Percentiles rank a stretch among this genome's conserved stretches.
These are phyloP conservation scores for Phycodurus eques DNA, from an alignment of 2,113 vertebrate genomes.

Conservation along the genomic window DNA sequence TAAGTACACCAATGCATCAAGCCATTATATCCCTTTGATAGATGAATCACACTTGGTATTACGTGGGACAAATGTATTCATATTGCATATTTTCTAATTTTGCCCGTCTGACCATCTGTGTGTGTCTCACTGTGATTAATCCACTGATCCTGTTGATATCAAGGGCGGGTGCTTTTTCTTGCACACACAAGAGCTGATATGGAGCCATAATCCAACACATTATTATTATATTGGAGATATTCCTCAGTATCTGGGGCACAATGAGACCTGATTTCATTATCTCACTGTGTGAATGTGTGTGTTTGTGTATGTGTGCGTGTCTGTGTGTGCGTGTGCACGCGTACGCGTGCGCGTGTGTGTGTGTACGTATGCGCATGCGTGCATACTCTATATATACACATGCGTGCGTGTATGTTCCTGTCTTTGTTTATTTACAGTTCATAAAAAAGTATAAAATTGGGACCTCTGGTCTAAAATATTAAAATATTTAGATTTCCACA, in stretches of 20 bases:
- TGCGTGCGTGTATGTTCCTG: slow-evolving; percentile 3
- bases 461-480: neutral
- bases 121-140: slow-evolving; percentile 89
- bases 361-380: neutral
- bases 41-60: slow-evolving; percentile 86
- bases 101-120: slow-evolving; percentile 90
- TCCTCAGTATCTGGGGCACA: slow-evolving; percentile 72
- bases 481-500: neutral
- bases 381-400: neutral
- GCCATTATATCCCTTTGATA: slow-evolving; percentile 78
- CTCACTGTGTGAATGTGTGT: slow-evolving; percentile 3
- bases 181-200: slow-evolving; percentile 80
- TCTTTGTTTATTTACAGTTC: neutral
- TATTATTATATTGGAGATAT: slow-evolving; percentile 76
- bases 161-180: slow-evolving; percentile 82
- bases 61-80: slow-evolving; percentile 84
- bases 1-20: slow-evolving; percentile 83
- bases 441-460: neutral
- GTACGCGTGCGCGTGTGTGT: neutral
- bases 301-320: slow-evolving; percentile 10
- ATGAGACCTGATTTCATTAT: slow-evolving; percentile 58
- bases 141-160: slow-evolving; percentile 81
- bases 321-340: no score
- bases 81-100: slow-evolving; percentile 91
- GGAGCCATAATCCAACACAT: slow-evolving; percentile 77